Conservation (phyloP, 2,888 invertebrate genomes). For the Deilephila elpenor region DNA sequence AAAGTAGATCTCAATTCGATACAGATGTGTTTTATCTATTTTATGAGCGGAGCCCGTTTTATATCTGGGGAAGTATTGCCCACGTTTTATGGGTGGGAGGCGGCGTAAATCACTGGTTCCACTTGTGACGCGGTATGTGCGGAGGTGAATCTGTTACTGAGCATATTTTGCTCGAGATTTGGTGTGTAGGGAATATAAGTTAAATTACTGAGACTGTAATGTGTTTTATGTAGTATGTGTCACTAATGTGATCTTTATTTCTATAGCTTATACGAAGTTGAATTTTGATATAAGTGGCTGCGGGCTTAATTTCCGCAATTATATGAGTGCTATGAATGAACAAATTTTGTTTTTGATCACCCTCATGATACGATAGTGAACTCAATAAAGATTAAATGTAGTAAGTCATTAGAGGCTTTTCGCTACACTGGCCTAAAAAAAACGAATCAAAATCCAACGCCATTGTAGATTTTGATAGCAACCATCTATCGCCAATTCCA, state of each 20-base stretch:
- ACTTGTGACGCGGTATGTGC: slow-evolving; percentile 30
- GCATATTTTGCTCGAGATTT: not conserved
- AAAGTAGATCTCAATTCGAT: slow-evolving; percentile 27
- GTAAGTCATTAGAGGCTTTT: too few relatives aligned
- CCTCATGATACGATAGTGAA: too few relatives aligned
- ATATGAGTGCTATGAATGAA: too few relatives aligned
- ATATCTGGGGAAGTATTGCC: slow-evolving; percentile 30
- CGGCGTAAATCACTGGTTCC: slow-evolving; percentile 39
- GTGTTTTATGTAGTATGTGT: not conserved
- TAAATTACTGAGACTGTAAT: not conserved
- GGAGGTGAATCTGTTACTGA: not conserved
- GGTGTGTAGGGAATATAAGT: not conserved
- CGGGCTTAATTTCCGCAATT: too few relatives aligned
- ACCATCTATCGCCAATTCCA: too few relatives aligned
- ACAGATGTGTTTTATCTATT: slow-evolving; percentile 36
- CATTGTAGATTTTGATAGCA: too few relatives aligned
- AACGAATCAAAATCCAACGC: too few relatives aligned
- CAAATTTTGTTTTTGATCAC: too few relatives aligned
- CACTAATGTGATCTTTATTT: not conserved
- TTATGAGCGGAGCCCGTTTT: slow-evolving; percentile 37
- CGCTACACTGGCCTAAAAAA: too few relatives aligned
- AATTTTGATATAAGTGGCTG: too few relatives aligned
- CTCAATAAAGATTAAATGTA: too few relatives aligned
- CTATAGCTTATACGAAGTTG: not conserved
- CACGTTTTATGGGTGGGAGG: slow-evolving; percentile 36